phyloP scores from a whole-genome alignment of 2,888 invertebrate species.

The Adela reaumurella region DNA sequence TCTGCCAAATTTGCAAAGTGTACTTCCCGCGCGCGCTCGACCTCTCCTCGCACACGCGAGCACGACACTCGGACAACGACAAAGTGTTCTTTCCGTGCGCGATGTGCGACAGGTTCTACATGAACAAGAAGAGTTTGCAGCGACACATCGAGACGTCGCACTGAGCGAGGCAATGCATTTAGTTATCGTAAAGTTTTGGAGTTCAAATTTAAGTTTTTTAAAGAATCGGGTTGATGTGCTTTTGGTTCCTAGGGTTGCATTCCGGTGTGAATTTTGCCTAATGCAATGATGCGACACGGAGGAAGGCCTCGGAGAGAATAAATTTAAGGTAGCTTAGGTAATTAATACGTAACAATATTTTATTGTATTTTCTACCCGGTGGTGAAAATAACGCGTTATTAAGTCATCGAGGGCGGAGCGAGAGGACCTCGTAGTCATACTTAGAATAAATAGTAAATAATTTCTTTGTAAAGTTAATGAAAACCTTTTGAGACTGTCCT shows the following conservation, averaged over 20 bases:
- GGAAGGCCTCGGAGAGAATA: background rate
- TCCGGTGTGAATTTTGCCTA: background rate
- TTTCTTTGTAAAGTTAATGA: background rate
- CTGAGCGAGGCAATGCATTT: slow-evolving; percentile 22
- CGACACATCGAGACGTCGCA: slow-evolving; percentile 55
- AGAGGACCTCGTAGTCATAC: background rate
- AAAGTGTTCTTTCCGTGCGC: slow-evolving; percentile 57
- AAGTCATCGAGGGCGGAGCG: background rate
- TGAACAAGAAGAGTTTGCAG: slow-evolving; percentile 51
- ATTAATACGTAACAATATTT: no score
- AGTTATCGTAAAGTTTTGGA: background rate
- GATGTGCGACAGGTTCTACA: slow-evolving; percentile 56
- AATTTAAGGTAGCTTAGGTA: background rate
- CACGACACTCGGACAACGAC: slow-evolving; percentile 49
- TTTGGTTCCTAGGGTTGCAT: background rate
- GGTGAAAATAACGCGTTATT: background rate
- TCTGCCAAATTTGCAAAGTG: slow-evolving; percentile 58
- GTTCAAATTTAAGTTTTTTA: no score
- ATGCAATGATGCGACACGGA: background rate
- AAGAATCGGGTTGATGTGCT: no score
- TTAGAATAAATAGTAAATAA: background rate
- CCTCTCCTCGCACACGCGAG: slow-evolving; percentile 44
- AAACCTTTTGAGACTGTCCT: background rate
- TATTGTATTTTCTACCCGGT: background rate
- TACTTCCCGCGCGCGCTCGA: slow-evolving; percentile 45